phyloP scores from a whole-genome alignment of 2,888 invertebrate species.

The Ormyrus nitidulus region DNA sequence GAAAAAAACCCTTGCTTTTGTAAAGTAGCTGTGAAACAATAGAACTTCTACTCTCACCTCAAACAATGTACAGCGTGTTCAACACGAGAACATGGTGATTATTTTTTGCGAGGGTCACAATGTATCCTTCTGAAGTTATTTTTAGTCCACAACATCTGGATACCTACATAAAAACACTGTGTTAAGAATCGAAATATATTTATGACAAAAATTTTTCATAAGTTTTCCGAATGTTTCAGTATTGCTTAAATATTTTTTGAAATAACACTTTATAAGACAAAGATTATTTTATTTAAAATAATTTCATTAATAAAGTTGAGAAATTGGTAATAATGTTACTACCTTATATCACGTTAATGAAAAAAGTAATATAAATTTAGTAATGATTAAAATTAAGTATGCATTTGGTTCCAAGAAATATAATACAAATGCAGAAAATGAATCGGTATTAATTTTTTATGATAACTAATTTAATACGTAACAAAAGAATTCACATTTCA shows the following conservation, averaged over 20 bases:
- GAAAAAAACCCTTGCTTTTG: conserved; percentile 59
- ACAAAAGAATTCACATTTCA: not conserved
- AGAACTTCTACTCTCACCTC: conserved; percentile 77
- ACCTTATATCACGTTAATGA: not conserved
- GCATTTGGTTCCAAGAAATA: too few species aligned
- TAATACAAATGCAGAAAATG: not conserved
- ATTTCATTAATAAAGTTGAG: not conserved
- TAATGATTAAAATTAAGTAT: too few species aligned
- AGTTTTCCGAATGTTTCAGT: too few species aligned
- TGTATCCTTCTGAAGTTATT: conserved; percentile 97
- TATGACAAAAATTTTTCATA: not conserved
- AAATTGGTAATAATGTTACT: not conserved
- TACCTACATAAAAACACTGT: conserved; percentile 80
- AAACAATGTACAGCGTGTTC: conserved; percentile 94
- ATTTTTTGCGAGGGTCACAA: conserved; percentile 97
- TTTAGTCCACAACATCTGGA: conserved; percentile 98
- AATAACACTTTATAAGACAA: not conserved
- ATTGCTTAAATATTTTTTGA: too few species aligned
- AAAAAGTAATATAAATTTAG: not conserved
- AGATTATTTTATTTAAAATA: not conserved
- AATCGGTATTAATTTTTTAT: not conserved
- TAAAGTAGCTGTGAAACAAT: conserved; percentile 64
- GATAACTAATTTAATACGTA: not conserved
- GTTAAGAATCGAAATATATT: not conserved
- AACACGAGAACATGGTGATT: conserved; percentile 98